phyloP scores from a whole-genome alignment of 1,140 invertebrate genomes.

The Macrosteles quadrilineatus region DNA sequence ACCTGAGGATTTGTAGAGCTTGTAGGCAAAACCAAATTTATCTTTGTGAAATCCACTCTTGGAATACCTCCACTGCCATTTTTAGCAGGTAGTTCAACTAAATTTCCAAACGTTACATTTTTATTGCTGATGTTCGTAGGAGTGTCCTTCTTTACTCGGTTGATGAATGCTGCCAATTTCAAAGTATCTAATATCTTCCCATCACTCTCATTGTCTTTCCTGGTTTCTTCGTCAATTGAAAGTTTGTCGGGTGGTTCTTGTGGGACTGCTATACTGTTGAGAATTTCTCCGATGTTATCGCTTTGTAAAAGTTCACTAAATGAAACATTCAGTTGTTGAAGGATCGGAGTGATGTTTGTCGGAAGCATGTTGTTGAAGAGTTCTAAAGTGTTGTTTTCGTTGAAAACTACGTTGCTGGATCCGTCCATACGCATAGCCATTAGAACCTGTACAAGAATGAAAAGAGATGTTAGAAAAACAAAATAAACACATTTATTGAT shows the following conservation, averaged over 20 bases:
- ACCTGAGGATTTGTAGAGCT: constrained; percentile 15
- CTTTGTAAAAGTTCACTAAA: constrained; percentile 5
- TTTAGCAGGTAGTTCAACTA: too few relatives aligned
- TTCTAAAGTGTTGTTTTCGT: constrained; percentile 2
- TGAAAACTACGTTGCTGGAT: background rate
- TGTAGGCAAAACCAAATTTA: constrained; percentile 4
- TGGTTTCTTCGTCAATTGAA: background rate
- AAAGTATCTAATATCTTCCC: too few relatives aligned
- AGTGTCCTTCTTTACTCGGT: too few relatives aligned
- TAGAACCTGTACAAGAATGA: background rate
- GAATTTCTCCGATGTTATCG: constrained; percentile 5
- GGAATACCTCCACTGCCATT: background rate
- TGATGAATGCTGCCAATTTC: too few relatives aligned
- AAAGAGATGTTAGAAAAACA: background rate
- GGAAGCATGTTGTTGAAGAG: background rate
- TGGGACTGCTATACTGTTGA: background rate
- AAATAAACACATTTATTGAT: too few relatives aligned
- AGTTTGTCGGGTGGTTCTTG: constrained; percentile 7
- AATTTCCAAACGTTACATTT: too few relatives aligned
- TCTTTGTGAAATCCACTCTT: constrained; percentile 20
- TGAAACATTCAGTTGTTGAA: constrained; percentile 2
- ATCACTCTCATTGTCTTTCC: too few relatives aligned
- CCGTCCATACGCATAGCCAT: background rate
- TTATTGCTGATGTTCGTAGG: too few relatives aligned
- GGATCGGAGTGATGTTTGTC: background rate